These are phyloP conservation scores for Dynastes hyllus DNA, from an alignment of 2,888 invertebrate genomes.

Conservation along the genomic window DNA sequence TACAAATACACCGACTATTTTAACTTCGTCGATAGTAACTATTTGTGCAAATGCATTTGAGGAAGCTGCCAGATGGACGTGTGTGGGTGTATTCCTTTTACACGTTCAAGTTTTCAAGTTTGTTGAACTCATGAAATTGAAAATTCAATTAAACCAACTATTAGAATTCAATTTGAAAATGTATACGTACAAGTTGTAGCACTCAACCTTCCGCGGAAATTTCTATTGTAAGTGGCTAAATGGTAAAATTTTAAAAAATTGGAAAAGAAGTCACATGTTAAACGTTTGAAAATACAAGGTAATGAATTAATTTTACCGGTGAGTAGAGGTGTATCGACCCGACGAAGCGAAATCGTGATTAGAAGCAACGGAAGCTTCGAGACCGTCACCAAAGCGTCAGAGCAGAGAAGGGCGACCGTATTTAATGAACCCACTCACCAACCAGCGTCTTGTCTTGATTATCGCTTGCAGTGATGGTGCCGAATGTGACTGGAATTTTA, in stretches of 20 bases:
- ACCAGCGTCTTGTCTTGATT: constrained; percentile 40
- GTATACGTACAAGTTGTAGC: no score
- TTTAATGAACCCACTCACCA: constrained; percentile 34
- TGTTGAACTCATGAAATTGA: no score
- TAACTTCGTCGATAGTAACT: no score
- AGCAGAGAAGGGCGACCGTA: constrained; percentile 3
- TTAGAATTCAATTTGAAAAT: no score
- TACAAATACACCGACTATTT: no score
- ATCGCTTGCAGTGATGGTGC: constrained; percentile 39
- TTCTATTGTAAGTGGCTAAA: background rate
- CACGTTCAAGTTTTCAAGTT: no score
- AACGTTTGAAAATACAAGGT: constrained; percentile 16
- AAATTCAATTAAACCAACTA: no score
- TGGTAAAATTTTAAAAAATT: background rate
- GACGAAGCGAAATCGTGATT: constrained; percentile 9
- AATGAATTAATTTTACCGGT: constrained; percentile 15
- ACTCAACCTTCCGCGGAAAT: no score
- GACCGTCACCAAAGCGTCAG: constrained; percentile 5
- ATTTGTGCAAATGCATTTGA: no score
- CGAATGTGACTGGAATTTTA: constrained; percentile 46
- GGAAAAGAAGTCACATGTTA: background rate
- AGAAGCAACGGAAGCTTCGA: constrained; percentile 20
- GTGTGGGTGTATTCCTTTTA: no score
- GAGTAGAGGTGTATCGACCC: constrained; percentile 21
- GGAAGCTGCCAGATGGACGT: no score